These are phyloP conservation scores for Keiferia lycopersicella DNA, from an alignment of 2,888 invertebrate genomes.

Conservation along the genomic window DNA sequence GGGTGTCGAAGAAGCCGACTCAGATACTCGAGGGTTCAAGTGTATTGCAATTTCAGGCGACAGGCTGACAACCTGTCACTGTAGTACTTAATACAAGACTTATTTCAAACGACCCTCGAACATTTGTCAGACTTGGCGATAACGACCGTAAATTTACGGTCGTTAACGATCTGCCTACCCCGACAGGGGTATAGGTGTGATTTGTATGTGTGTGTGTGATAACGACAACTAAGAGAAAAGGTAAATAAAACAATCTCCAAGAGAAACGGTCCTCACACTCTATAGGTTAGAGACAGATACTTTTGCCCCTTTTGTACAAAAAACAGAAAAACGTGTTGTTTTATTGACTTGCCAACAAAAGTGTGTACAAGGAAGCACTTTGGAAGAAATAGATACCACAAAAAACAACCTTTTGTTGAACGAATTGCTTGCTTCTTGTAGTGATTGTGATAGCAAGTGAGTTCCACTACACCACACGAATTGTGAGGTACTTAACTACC, in stretches of 20 bases:
- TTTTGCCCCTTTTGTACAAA: neutral
- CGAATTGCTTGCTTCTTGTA: conserved; percentile 24
- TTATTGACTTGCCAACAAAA: neutral
- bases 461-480: conserved; percentile 17
- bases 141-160: too few relatives aligned
- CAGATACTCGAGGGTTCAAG: too few relatives aligned
- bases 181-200: too few relatives aligned
- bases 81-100: too few relatives aligned
- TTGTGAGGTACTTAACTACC: too few relatives aligned
- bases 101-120: too few relatives aligned
- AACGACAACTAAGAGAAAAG: neutral
- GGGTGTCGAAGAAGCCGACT: too few relatives aligned
- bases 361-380: conserved; percentile 18
- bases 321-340: neutral
- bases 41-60: too few relatives aligned
- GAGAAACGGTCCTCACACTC: neutral
- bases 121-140: too few relatives aligned
- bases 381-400: conserved; percentile 16
- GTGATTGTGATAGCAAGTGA: conserved; percentile 20
- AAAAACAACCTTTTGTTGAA: conserved; percentile 24
- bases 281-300: conserved; percentile 1
- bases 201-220: too few relatives aligned
- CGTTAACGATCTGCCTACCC: too few relatives aligned
- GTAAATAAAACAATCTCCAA: neutral
- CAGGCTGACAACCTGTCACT: too few relatives aligned